These are phyloP conservation scores for Eustalomyia histrio DNA, from an alignment of 2,888 invertebrate species.

Conservation along the genomic window DNA sequence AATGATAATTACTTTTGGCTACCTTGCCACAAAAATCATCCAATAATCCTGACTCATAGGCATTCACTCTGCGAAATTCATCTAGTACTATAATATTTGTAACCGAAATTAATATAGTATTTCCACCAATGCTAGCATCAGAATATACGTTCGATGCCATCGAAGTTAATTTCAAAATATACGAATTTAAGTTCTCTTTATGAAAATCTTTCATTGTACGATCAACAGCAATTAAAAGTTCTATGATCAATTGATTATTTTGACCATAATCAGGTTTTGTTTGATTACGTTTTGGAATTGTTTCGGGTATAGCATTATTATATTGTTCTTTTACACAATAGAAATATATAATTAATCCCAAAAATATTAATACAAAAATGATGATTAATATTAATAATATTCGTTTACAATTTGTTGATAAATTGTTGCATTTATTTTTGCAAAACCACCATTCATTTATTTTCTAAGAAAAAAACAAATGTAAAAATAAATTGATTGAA, in stretches of 20 bases:
- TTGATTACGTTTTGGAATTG: conserved; percentile 68
- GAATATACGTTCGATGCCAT: conserved; percentile 90
- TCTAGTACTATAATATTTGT: conserved; percentile 84
- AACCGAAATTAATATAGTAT: conserved; percentile 86
- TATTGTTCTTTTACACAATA: conserved; percentile 50
- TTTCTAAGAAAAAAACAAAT: conserved; percentile 70
- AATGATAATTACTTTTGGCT: conserved; percentile 82
- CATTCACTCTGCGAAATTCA: conserved; percentile 80
- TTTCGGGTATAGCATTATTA: conserved; percentile 36
- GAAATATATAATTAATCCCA: conserved; percentile 68
- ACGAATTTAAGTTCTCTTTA: conserved; percentile 83
- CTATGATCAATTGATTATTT: conserved; percentile 84
- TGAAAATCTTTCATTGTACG: conserved; percentile 89
- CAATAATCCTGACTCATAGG: conserved; percentile 77
- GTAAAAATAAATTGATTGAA: not conserved
- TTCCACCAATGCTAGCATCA: conserved; percentile 91
- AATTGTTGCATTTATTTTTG: conserved; percentile 73
- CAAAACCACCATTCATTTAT: conserved; percentile 74
- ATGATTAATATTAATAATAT: conserved; percentile 68
- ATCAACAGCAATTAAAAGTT: conserved; percentile 91
- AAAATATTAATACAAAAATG: conserved; percentile 64
- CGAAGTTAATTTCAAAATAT: conserved; percentile 90
- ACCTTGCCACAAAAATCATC: conserved; percentile 87
- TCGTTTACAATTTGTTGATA: conserved; percentile 75
- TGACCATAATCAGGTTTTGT: conserved; percentile 75